Base-by-base conservation (phyloP, 1,140 invertebrate species). In the Drosophila ohnishii region DNA sequence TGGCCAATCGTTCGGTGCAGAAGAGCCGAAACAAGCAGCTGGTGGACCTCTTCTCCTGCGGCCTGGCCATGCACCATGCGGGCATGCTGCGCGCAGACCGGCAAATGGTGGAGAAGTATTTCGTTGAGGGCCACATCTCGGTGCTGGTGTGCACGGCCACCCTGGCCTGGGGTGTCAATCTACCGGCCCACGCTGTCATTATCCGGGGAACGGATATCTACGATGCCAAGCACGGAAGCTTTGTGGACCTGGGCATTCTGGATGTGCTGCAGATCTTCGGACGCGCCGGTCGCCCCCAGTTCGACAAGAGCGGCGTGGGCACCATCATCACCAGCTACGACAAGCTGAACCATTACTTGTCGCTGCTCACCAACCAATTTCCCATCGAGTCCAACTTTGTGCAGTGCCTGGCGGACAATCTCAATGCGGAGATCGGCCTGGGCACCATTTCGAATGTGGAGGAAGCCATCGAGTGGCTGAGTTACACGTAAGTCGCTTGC, bases 251-350 rank as follows among this genome's bases (percentile, higher is more conserved):
- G 9, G 97, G 97, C 61, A 98, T 99, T 80, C 92, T 99, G 40
- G 99, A 99, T 92, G 98, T 99, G 9, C 93, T 99, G 64, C 99
- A 99, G 95, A 99, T 99, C 72, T 99, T 99, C 93, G 99, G 99
- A 59, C 94, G 99, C 48, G 99, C 99, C 22, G 99, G 99, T 40
- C 94, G 97, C 81, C 99, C 99, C 0, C 98, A 99, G 89, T 98
- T 96, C 90, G 97, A 98, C 90, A 95, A 93, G 13, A 97, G 95
- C 13, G 97, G 99, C 19, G 96, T 99, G 62, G 99, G 98, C 19
- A 96, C 97, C 6, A 99, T 99, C 50, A 99, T 99, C 28, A 99
- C 99, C 0, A 93, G 95, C 0, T 96, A 99, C 89, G 95, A 97
- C 71, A 99, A 99, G 92, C 93, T 99, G 30, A 94, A 95, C 2